These are phyloP conservation scores for Suillia variegata DNA, from an alignment of 2,888 invertebrate genomes.

Conservation along the genomic window DNA sequence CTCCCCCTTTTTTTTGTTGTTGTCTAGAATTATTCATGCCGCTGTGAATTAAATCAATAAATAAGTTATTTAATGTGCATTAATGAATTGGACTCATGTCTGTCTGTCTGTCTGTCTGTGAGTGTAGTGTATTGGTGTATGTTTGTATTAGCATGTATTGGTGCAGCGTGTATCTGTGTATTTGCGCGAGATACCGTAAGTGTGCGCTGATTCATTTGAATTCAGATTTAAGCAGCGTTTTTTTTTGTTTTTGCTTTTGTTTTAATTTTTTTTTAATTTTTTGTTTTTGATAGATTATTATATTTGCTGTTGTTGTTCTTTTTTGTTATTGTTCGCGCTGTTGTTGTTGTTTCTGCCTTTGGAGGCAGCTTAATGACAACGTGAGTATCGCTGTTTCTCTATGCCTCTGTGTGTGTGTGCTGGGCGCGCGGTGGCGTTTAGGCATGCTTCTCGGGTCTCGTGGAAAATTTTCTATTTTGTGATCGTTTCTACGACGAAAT, in stretches of 20 bases:
- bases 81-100: slow-evolving; percentile 1
- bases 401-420: no score
- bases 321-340: no score
- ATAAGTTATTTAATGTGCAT: slow-evolving; percentile 4
- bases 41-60: slow-evolving; percentile 6
- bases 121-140: neutral
- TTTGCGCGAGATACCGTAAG: neutral
- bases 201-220: neutral
- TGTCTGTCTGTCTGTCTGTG: neutral
- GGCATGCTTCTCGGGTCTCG: neutral
- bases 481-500: neutral
- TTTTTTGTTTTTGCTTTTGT: no score
- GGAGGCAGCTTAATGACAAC: no score
- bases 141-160: neutral
- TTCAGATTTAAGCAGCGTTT: neutral
- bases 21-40: slow-evolving; percentile 5
- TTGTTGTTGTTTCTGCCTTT: no score
- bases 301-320: no score
- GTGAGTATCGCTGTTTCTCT: no score
- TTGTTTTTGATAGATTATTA: no score
- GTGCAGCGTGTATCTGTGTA: no score
- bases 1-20: neutral
- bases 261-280: no score
- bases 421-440: neutral
- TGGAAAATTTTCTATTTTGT: neutral